Base-by-base conservation (phyloP, 1,140 invertebrate species). In the Drosophila subobscura region DNA sequence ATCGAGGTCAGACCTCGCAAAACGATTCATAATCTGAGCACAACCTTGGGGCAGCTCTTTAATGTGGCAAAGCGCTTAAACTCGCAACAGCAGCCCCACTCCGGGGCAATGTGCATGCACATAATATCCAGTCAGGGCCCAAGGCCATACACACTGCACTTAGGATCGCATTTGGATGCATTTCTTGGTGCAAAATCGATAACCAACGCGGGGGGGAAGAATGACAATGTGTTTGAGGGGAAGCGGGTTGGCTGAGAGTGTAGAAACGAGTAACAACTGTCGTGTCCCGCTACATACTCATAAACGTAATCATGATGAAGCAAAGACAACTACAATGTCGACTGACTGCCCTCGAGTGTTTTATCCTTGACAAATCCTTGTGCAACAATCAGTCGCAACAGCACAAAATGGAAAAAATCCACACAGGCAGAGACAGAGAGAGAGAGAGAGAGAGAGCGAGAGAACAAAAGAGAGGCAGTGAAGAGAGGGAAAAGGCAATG, bases 301-400 rank as follows among this genome's bases (percentile, higher is more conserved):
- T 80, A 80, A 78, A 71, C 77, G 70, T 71, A 79, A 79, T 79
- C 77, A 75, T 79, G 77, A 79, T 58, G 71, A 70, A 74, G 59
- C 55, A 71, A 58, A 54, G 27, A 56, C 53, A 29, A 58, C 64
- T 29, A 71, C 63, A 61, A 77, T 61, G 65, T 64, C 72, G 72
- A 64, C 78, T 79, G 77, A 73, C 78, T 81, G 78, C 77, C 78
- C 78, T 76, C 78, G 78, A 81, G 78, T 77, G 78, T 81, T 81
- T 81, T 77, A 81, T 81, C 78, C 78, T 81, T 81, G 78, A 81
- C 72, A 81, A 81, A 81, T 81, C 78, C 78, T 81, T 81, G 78
- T 81, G 78, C 78, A 81, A 79, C 77, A 79, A 79, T 79, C 77
- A 79, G 73, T 72, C 75, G 77, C 63, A 65, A 29, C 60, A 75